phyloP scores from a whole-genome alignment of 2,888 invertebrate genomes.

The Heliothis peltigera region DNA sequence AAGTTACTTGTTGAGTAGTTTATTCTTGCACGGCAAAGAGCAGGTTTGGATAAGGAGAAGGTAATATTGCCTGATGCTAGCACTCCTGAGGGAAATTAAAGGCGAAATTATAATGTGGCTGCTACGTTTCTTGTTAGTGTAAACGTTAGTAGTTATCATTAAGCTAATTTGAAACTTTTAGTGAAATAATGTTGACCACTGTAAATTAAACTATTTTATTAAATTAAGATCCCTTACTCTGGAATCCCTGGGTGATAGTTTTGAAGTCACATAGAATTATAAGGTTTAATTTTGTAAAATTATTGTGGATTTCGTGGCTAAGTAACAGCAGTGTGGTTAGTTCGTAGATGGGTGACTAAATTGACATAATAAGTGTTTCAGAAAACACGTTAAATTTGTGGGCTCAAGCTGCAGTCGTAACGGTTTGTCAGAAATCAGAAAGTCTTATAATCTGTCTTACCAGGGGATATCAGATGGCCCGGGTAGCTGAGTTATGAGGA shows the following conservation, averaged over 20 bases:
- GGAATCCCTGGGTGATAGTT: not conserved
- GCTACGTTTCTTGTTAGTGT: conserved; percentile 2
- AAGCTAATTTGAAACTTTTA: conserved; percentile 2
- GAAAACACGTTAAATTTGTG: too few relatives aligned
- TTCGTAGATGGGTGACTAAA: too few relatives aligned
- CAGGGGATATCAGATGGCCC: too few relatives aligned
- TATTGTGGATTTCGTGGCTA: too few relatives aligned
- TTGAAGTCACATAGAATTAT: not conserved
- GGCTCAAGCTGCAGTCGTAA: too few relatives aligned
- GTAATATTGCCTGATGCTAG: not conserved
- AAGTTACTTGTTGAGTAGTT: conserved; percentile 4
- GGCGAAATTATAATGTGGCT: conserved; percentile 4
- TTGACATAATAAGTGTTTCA: too few relatives aligned
- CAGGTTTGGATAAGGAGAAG: not conserved
- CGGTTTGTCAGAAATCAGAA: too few relatives aligned
- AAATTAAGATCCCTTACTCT: not conserved
- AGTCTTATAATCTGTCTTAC: too few relatives aligned
- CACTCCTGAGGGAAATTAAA: conserved; percentile 19
- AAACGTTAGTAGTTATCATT: conserved; percentile 1
- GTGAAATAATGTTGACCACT: not conserved
- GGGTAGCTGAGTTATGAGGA: too few relatives aligned
- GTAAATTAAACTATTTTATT: not conserved
- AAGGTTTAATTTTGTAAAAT: not conserved
- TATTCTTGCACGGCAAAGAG: conserved; percentile 3
- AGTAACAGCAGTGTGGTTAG: too few relatives aligned